These are phyloP conservation scores for Mungos mungo DNA, from an alignment of 2,113 vertebrate species.

Conservation along the genomic window DNA sequence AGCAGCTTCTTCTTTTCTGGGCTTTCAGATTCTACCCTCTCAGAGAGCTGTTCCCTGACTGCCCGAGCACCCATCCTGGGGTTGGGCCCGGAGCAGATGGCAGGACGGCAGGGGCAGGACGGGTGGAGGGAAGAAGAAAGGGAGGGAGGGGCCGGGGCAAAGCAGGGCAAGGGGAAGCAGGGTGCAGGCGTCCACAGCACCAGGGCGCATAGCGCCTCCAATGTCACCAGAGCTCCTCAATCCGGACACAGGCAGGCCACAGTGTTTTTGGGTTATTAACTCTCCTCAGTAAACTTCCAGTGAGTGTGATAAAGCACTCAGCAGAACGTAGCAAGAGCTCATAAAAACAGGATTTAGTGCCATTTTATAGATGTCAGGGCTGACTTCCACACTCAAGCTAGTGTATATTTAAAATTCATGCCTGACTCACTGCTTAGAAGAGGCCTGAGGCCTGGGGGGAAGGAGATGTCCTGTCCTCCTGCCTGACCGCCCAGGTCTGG, in stretches of 20 bases:
- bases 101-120: not conserved
- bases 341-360: conserved; percentile 76
- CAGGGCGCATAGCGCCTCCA: not conserved
- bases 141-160: not conserved
- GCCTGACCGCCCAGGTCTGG: not conserved
- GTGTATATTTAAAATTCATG: conserved; percentile 37
- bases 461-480: not conserved
- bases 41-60: not conserved
- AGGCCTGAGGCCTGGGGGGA: not conserved
- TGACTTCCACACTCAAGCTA: conserved; percentile 28
- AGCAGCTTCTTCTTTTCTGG: not conserved
- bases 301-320: conserved; percentile 67
- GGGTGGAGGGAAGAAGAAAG: not conserved
- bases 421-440: conserved; percentile 22
- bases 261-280: conserved; percentile 66
- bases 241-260: not conserved
- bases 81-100: not conserved
- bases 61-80: not conserved
- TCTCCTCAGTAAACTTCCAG: conserved; percentile 67
- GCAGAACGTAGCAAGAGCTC: conserved; percentile 67
- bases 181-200: not conserved
- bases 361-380: conserved; percentile 73
- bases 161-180: not conserved
- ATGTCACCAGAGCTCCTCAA: not conserved
- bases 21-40: not conserved